phyloP scores from a whole-genome alignment of 2,797 vertebrate species.

The Artibeus jamaicensis region DNA sequence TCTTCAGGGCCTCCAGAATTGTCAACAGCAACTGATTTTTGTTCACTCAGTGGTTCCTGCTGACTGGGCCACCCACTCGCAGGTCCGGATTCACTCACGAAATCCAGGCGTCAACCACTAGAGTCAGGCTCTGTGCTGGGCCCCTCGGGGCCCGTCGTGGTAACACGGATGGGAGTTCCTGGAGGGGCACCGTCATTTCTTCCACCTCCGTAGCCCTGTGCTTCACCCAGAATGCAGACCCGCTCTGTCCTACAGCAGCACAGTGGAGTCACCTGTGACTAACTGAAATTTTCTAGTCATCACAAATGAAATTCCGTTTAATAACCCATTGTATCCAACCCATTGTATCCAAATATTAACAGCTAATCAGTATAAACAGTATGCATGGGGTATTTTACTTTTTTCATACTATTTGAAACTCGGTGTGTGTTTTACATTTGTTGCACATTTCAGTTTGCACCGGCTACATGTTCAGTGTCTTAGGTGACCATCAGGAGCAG shows the following conservation, averaged over 20 bases:
- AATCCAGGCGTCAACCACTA: not conserved
- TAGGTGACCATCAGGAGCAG: not conserved
- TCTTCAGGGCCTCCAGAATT: not conserved
- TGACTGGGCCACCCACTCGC: not conserved
- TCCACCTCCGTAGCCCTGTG: not conserved
- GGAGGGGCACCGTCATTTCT: not conserved
- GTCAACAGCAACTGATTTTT: not conserved
- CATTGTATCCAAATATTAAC: not conserved
- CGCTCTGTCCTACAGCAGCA: not conserved
- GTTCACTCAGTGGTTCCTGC: not conserved
- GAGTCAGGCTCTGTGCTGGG: not conserved
- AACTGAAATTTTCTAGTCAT: not conserved
- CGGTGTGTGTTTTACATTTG: not conserved
- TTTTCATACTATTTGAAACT: constrained; percentile 1
- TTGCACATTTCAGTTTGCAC: not conserved
- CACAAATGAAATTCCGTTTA: not conserved
- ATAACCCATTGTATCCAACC: constrained; percentile 4
- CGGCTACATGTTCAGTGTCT: not conserved
- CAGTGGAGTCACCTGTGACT: not conserved
- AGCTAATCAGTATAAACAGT: not conserved
- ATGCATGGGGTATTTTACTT: not conserved
- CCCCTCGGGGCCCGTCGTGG: not conserved
- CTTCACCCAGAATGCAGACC: not conserved
- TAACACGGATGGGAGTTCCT: not conserved
- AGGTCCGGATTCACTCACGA: not conserved